These are phyloP conservation scores for Mustelus asterias DNA, from an alignment of 2,113 vertebrate genomes.

Conservation along the genomic window DNA sequence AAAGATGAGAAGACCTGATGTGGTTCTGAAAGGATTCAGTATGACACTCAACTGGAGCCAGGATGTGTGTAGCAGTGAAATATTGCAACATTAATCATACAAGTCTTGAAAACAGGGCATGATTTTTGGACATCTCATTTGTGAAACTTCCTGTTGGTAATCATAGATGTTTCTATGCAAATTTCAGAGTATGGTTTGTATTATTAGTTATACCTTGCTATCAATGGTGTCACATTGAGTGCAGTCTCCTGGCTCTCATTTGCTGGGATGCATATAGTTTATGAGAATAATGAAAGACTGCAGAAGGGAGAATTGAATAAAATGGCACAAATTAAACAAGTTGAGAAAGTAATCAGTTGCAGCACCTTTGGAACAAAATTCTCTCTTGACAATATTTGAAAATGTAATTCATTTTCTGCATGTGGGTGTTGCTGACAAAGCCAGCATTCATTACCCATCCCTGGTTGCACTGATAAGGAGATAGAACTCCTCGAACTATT, in stretches of 20 bases:
- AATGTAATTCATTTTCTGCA: not conserved
- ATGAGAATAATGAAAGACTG: not conserved
- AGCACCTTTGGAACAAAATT: not conserved
- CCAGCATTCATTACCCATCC: too few relatives aligned
- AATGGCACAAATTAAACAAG: not conserved
- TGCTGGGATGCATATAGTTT: not conserved
- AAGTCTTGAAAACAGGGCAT: not conserved
- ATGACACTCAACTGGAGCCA: not conserved
- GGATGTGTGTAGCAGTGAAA: not conserved
- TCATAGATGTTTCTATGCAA: not conserved
- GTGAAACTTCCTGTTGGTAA: not conserved
- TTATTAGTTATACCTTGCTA: not conserved
- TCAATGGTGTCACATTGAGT: not conserved
- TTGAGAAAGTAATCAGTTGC: not conserved
- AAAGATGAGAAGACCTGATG: not conserved
- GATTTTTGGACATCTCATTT: not conserved
- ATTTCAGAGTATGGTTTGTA: not conserved
- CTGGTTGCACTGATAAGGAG: not conserved
- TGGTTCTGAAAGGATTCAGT: not conserved
- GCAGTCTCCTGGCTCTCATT: not conserved
- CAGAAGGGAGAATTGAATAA: not conserved
- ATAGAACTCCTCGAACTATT: not conserved
- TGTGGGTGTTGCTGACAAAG: not conserved
- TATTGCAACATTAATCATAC: not conserved
- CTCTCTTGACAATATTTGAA: not conserved